These are phyloP conservation scores for Brenthis ino DNA, from an alignment of 2,888 invertebrate species.

Conservation along the genomic window DNA sequence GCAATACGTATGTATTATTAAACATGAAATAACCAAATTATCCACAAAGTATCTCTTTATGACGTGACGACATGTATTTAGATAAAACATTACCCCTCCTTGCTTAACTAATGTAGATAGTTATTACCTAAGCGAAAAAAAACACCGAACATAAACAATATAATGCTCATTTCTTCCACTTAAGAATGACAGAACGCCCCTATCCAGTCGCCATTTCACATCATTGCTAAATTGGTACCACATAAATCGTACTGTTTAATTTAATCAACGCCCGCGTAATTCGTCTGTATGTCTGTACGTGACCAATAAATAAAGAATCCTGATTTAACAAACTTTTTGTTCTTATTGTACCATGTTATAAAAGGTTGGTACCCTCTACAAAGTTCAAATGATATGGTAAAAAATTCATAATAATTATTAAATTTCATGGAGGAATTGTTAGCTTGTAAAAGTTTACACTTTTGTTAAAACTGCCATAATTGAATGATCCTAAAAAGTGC, in stretches of 20 bases:
- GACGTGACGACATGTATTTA: slow-evolving; percentile 2
- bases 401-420: slow-evolving; percentile 53
- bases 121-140: slow-evolving; percentile 13
- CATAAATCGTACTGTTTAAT: slow-evolving; percentile 79
- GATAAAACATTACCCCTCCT: slow-evolving; percentile 16
- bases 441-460: slow-evolving; percentile 51
- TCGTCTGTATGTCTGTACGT: slow-evolving; percentile 48
- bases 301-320: slow-evolving; percentile 56
- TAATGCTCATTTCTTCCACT: slow-evolving; percentile 56
- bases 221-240: slow-evolving; percentile 77
- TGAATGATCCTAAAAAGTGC: slow-evolving; percentile 31
- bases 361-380: slow-evolving; percentile 44
- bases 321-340: slow-evolving; percentile 44
- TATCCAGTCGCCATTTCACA: slow-evolving; percentile 70
- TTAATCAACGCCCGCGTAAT: slow-evolving; percentile 77
- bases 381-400: slow-evolving; percentile 39
- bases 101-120: slow-evolving; percentile 12
- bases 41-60: too few species aligned
- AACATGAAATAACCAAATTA: too few species aligned
- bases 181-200: slow-evolving; percentile 62
- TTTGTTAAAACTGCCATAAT: slow-evolving; percentile 49
- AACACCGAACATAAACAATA: slow-evolving; percentile 38
- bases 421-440: slow-evolving; percentile 61
- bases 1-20: too few species aligned
- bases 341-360: slow-evolving; percentile 26